Base-by-base conservation (phyloP, 2,797 vertebrate genomes). In the Oryzias dopingdopingensis region DNA sequence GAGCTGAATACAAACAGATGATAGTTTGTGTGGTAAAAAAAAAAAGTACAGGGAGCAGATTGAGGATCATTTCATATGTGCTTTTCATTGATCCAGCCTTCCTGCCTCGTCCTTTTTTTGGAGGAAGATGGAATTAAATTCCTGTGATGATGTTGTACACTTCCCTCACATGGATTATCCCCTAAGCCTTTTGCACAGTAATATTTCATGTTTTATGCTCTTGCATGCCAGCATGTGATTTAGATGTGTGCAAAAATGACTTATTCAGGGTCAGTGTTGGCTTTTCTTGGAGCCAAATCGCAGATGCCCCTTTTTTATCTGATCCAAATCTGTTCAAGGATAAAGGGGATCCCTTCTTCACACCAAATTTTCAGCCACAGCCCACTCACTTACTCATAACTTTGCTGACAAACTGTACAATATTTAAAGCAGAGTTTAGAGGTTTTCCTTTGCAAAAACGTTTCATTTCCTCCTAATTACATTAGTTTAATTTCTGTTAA, bases 111-210 rank as follows among this genome's bases (percentile, higher is more conserved):
- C 78, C 68, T 85, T 82, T 37, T 37, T 89, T 85, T 79, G 85
- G 79, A 84, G 54, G 62, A 72, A 67, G 81, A 85, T 74, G 76
- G 86, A 90, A 83, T 88, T 89, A 76, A 89, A 90, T 86, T 87
- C 80, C 76, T 87, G 76, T 82, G 80, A 86, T 56, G 73, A 87
- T 90, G 87, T 85, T 67, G 80, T 84, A 86, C 82, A 76, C 76
- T 87, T 72, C 71, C 77, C 83, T 86, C 67, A 46, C 72, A 65
- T 82, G 86, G 89, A 90, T 92, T 89, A 92, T 92, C 88, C 84
- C 56, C 65, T 90, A 88, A 91, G 82, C 86, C 81, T 72, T 88
- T 90, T 90, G 82, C 80, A 60, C 78, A 79, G 83, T 80, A 88
- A 90, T 89, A 85, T 87, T 80, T 83, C 68, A 82, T 84, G 85